Evolutionary conservation across 1,140 invertebrate genomes (phyloP).

Genomic region (Pantala flavescens): DNA sequence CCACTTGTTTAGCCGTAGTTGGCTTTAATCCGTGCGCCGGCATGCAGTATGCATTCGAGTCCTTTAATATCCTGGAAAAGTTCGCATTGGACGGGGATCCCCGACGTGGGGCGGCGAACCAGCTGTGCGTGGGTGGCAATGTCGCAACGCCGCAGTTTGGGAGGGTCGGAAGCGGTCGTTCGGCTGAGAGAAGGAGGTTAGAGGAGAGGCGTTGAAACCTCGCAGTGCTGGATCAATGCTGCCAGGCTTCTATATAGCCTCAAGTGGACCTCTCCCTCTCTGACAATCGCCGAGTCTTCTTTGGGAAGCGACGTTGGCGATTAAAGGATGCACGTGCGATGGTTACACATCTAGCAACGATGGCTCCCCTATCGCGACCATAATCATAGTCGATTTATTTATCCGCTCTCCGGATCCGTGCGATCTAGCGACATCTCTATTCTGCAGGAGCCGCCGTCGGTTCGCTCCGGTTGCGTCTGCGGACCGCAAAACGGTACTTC

Average conservation of each 20-base stretch:
- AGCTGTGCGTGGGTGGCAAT: not conserved
- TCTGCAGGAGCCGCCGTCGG: too few species aligned
- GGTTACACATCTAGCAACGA: too few species aligned
- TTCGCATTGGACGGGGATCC: not conserved
- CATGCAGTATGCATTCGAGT: not conserved
- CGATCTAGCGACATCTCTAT: too few species aligned
- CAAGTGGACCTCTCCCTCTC: not conserved
- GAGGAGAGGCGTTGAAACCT: not conserved
- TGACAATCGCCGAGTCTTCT: not conserved
- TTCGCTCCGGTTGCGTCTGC: too few species aligned
- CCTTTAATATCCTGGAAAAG: not conserved
- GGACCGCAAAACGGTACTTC: too few species aligned
- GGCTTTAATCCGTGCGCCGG: too few species aligned
- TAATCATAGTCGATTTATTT: too few species aligned
- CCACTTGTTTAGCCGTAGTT: too few species aligned
- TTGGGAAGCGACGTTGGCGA: too few species aligned
- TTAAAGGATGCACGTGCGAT: too few species aligned
- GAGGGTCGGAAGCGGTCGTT: slow-evolving; percentile 6
- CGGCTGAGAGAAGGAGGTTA: slow-evolving; percentile 3
- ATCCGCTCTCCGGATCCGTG: too few species aligned
- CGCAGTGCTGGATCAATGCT: not conserved
- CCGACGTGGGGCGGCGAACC: not conserved
- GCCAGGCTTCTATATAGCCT: not conserved
- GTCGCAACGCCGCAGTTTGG: not conserved
- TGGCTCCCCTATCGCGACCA: too few species aligned